Conservation (phyloP, 1,140 invertebrate genomes). For the Chionoecetes opilio region DNA sequence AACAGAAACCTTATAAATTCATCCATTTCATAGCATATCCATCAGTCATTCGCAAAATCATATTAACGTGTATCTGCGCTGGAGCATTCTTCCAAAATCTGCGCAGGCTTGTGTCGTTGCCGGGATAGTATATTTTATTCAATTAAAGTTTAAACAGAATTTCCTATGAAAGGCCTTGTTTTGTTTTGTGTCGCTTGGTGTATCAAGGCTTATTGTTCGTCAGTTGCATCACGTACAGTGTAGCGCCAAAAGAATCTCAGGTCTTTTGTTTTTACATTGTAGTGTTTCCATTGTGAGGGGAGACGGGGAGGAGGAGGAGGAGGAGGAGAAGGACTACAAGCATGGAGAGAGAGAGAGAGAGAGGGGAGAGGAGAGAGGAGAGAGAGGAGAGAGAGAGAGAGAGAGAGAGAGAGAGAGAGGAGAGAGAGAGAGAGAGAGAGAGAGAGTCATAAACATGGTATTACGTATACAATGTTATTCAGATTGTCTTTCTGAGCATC, state of each 20-base stretch:
- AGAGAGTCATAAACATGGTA: too few species aligned
- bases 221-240: neutral
- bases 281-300: conserved; percentile 18
- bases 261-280: neutral
- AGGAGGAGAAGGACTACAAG: neutral
- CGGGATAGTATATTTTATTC: neutral
- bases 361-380: neutral
- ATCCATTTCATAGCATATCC: too few species aligned
- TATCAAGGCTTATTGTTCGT: neutral
- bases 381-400: neutral
- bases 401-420: conserved; percentile 40
- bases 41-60: too few species aligned
- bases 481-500: too few species aligned
- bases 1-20: too few species aligned
- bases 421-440: conserved; percentile 30
- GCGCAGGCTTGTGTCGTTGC: too few species aligned
- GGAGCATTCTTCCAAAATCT: too few species aligned
- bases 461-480: too few species aligned
- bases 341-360: neutral
- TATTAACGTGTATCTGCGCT: too few species aligned
- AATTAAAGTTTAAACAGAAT: neutral
- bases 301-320: neutral
- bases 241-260: neutral
- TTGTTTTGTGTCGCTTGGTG: neutral
- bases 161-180: neutral